These are phyloP conservation scores for Hypomesus transpacificus DNA, from an alignment of 2,113 vertebrate genomes.

Conservation along the genomic window DNA sequence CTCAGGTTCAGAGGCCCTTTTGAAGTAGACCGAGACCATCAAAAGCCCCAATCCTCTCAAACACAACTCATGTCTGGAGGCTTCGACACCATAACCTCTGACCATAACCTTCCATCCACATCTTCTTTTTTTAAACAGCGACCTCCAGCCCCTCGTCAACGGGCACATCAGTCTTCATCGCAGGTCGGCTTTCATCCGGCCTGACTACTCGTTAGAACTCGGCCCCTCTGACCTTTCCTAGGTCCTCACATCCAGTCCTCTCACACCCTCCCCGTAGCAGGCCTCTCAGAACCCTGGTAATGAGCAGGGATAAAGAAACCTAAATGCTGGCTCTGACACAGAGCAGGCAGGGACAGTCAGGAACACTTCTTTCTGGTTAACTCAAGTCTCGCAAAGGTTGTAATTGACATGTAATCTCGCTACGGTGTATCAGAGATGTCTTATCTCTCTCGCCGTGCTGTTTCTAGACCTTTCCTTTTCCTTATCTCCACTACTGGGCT, in stretches of 20 bases:
- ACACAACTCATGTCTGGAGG: neutral
- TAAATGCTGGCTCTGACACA: conserved; percentile 21
- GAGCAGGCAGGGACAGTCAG: neutral
- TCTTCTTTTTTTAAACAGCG: neutral
- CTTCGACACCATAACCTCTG: neutral
- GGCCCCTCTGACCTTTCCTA: conserved; percentile 23
- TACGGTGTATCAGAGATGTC: neutral
- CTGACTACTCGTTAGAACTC: conserved; percentile 32
- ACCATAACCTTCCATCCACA: conserved; percentile 1
- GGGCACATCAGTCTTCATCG: conserved; percentile 16
- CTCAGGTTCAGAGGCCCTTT: no score
- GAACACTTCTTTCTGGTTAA: neutral
- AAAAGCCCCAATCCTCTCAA: neutral
- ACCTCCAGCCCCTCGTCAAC: conserved; percentile 16
- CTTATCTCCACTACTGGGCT: no score
- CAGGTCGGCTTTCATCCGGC: conserved; percentile 40
- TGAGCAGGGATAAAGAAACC: conserved; percentile 56
- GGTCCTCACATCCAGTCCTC: neutral
- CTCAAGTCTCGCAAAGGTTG: neutral
- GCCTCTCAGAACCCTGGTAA: conserved; percentile 54
- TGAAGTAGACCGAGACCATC: no score
- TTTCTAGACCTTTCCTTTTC: no score
- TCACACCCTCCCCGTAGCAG: neutral
- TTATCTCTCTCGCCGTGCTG: neutral
- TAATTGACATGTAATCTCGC: neutral